Conservation (phyloP, 1,140 invertebrate species). For the Aphis gossypii region DNA sequence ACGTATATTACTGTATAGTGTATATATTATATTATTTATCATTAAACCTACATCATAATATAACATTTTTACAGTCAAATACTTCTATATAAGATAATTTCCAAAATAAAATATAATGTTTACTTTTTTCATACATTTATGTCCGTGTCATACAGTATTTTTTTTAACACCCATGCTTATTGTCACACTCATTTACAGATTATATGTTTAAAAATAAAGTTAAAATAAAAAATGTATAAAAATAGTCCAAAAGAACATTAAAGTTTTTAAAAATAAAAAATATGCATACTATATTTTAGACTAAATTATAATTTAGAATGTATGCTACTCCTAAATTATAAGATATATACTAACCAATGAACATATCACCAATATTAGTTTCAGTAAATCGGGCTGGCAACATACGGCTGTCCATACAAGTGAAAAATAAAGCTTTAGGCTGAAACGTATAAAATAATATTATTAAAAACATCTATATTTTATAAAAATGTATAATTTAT, state of each 20-base stretch:
- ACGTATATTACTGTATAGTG: not conserved
- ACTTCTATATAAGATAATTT: not conserved
- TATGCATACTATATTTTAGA: not conserved
- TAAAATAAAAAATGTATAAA: not conserved
- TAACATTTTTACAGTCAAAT: not conserved
- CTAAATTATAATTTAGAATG: not conserved
- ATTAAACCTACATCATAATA: not conserved
- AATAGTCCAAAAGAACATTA: not conserved
- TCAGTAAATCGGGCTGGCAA: conserved; percentile 94
- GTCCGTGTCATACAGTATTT: too few species aligned
- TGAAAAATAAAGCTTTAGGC: conserved; percentile 96
- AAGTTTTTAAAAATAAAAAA: not conserved
- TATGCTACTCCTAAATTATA: conserved; percentile 44
- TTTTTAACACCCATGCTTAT: too few species aligned
- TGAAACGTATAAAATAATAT: conserved; percentile 66
- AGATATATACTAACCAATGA: conserved; percentile 76
- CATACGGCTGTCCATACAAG: conserved; percentile 97
- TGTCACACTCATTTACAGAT: too few species aligned
- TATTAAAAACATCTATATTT: not conserved
- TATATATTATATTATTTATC: not conserved
- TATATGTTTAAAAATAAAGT: too few species aligned
- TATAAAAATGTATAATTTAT: not conserved
- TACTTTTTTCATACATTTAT: too few species aligned
- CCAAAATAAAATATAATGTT: not conserved
- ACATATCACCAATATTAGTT: conserved; percentile 96